Percentiles rank a stretch among this genome's conserved stretches.
These are phyloP conservation scores for Acipenser ruthenus DNA, from an alignment of 2,797 vertebrate genomes.

Conservation along the genomic window DNA sequence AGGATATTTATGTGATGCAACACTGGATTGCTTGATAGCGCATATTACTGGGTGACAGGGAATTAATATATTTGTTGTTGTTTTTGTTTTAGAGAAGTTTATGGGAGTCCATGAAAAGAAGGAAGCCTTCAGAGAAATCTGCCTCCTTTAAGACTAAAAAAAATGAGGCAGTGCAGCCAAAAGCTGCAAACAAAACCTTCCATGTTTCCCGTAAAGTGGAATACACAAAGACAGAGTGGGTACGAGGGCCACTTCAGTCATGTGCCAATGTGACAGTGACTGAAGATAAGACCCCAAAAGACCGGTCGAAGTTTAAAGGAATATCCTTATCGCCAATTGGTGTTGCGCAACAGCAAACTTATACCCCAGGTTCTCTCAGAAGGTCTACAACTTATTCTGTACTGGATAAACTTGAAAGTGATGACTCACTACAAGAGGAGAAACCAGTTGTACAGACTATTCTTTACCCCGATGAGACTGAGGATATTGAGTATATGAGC, in stretches of 20 bases:
- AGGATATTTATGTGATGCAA: too few species aligned
- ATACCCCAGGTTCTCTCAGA: conserved; percentile 17
- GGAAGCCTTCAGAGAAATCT: conserved; percentile 39
- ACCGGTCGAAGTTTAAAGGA: conserved; percentile 14
- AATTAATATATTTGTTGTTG: too few species aligned
- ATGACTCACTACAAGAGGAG: conserved; percentile 22
- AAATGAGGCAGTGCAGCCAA: conserved; percentile 41
- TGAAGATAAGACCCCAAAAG: conserved; percentile 26
- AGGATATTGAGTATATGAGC: conserved; percentile 6
- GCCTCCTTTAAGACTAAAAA: conserved; percentile 39
- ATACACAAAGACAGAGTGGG: conserved; percentile 39
- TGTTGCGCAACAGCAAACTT: conserved; percentile 22
- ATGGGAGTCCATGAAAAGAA: conserved; percentile 80
- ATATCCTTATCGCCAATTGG: not conserved
- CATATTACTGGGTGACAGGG: too few species aligned
- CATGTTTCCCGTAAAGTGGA: conserved; percentile 54
- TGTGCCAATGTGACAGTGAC: conserved; percentile 47
- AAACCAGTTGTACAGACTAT: conserved; percentile 33
- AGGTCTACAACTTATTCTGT: conserved; percentile 8
- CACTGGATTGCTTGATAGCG: too few species aligned
- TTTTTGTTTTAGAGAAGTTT: conserved; percentile 67
- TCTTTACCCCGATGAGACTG: conserved; percentile 16
- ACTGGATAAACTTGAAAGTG: conserved; percentile 29
- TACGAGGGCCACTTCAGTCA: conserved; percentile 65
- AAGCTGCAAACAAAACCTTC: conserved; percentile 67